Evolutionary conservation across 2,797 vertebrate genomes (phyloP).

Genomic region (Yasuhikotakia modesta): DNA sequence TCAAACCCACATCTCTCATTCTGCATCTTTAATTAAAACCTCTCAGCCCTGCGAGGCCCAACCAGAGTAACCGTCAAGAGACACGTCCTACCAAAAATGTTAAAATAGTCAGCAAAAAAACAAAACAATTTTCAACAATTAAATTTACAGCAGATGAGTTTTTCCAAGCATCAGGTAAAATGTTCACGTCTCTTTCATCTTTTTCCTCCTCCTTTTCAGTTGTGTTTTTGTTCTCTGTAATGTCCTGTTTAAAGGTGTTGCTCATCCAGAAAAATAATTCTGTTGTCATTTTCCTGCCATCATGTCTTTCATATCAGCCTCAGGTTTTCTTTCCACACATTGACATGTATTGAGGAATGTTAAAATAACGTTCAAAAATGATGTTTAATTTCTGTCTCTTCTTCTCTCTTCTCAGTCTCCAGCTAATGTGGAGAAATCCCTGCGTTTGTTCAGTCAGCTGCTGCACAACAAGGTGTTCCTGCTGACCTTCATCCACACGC

Average conservation of each 20-base stretch:
- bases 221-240: conserved; percentile 12
- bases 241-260: not conserved
- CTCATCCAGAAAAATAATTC: not conserved
- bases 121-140: conserved; percentile 50
- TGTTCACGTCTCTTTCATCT: conserved; percentile 41
- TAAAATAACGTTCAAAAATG: not conserved
- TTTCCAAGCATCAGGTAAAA: conserved; percentile 37
- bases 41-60: conserved; percentile 52
- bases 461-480: conserved; percentile 90
- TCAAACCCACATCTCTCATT: conserved; percentile 51
- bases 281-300: not conserved
- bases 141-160: conserved; percentile 32
- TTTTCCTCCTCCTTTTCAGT: conserved; percentile 17
- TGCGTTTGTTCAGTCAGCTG: conserved; percentile 88
- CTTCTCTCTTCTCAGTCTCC: conserved; percentile 72
- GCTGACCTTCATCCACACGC: conserved; percentile 87
- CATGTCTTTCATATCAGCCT: too few relatives aligned
- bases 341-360: not conserved
- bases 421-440: conserved; percentile 86
- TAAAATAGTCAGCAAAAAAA: conserved; percentile 60
- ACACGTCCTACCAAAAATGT: conserved; percentile 41
- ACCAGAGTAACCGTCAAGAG: conserved; percentile 50
- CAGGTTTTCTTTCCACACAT: too few relatives aligned
- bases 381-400: too few relatives aligned
- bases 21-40: conserved; percentile 66